These are phyloP conservation scores for Pyxicephalus adspersus DNA, from an alignment of 2,113 vertebrate genomes.

Conservation along the genomic window DNA sequence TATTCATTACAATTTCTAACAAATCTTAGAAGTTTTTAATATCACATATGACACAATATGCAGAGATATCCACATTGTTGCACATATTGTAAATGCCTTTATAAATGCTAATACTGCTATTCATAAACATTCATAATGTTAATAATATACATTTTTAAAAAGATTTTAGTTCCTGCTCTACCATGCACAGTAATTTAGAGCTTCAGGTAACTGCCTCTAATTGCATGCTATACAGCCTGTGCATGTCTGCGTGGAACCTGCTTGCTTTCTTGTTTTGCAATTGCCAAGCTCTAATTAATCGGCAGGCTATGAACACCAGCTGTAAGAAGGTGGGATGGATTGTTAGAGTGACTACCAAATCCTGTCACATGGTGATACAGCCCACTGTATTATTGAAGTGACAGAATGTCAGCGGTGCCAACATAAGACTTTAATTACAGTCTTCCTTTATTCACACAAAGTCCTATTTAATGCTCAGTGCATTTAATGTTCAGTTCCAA, in stretches of 20 bases:
- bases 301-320: background rate
- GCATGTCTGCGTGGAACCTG: background rate
- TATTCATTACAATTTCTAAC: too few relatives aligned
- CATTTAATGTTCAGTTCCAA: background rate
- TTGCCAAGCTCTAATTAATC: conserved; percentile 41
- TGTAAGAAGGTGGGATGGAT: background rate
- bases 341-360: conserved; percentile 51
- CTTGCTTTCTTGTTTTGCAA: conserved; percentile 8
- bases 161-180: background rate
- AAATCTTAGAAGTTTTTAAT: too few relatives aligned
- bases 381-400: conserved; percentile 23
- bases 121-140: too few relatives aligned
- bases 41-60: too few relatives aligned
- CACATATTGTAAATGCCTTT: background rate
- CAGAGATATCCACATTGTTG: background rate
- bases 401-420: conserved; percentile 35
- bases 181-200: conserved; percentile 13
- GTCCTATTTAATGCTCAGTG: background rate
- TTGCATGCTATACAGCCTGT: conserved; percentile 32
- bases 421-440: conserved; percentile 48
- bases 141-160: background rate
- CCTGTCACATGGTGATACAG: conserved; percentile 48
- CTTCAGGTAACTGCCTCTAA: conserved; percentile 20
- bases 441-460: conserved; percentile 5
- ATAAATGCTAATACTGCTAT: background rate